phyloP scores from a whole-genome alignment of 2,113 vertebrate genomes.

The Anser brachyrhynchus region DNA sequence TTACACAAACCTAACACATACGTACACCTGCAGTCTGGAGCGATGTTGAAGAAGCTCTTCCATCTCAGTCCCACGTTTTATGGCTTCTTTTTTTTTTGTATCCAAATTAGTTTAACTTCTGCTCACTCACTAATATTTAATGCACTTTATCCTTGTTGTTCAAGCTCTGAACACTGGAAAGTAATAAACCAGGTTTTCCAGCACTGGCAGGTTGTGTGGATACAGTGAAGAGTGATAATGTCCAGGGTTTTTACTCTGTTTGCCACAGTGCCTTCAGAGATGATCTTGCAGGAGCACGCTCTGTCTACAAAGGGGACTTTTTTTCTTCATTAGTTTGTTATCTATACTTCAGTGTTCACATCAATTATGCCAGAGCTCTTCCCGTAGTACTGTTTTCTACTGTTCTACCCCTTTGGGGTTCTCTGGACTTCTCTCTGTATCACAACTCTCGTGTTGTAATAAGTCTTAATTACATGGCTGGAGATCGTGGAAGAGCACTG shows the following conservation, averaged over 20 bases:
- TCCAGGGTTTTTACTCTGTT: background rate
- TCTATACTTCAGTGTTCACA: background rate
- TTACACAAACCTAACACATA: background rate
- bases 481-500: background rate
- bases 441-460: background rate
- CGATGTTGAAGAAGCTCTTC: background rate
- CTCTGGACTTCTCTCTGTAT: background rate
- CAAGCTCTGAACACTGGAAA: background rate
- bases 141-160: background rate
- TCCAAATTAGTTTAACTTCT: background rate
- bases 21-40: rapidly evolving
- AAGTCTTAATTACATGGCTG: background rate
- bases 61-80: background rate
- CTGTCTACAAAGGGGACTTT: background rate
- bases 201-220: background rate
- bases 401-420: background rate
- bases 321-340: background rate
- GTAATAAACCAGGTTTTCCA: background rate
- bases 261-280: background rate
- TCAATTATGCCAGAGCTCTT: background rate
- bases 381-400: background rate
- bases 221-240: background rate
- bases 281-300: background rate
- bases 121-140: background rate
- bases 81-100: background rate